These are phyloP conservation scores for Mesorhabditis belari DNA, from an alignment of 2,888 invertebrate species.

Conservation along the genomic window DNA sequence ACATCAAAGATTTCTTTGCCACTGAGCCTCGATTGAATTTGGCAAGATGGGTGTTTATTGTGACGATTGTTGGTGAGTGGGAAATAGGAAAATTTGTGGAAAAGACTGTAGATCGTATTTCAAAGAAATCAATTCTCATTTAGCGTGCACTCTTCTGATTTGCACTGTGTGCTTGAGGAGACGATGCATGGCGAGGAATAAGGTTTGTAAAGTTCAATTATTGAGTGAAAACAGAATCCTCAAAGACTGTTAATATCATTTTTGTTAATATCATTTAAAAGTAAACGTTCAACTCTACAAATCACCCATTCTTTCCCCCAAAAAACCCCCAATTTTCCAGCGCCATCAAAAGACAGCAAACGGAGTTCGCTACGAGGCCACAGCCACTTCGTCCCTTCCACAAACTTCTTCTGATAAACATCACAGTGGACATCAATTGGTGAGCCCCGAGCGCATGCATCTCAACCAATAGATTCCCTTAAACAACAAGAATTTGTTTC, in stretches of 20 bases:
- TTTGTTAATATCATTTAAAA: too few relatives aligned
- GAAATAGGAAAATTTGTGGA: not conserved
- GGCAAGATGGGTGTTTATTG: constrained; percentile 5
- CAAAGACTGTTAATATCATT: too few relatives aligned
- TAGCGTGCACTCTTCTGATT: not conserved
- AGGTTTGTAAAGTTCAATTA: too few relatives aligned
- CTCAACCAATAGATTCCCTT: not conserved
- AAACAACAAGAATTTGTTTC: too few relatives aligned
- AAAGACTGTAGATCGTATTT: not conserved
- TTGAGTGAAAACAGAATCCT: too few relatives aligned
- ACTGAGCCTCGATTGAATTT: not conserved
- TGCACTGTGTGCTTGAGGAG: not conserved
- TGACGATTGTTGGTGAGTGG: constrained; percentile 3
- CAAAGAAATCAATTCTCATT: too few relatives aligned
- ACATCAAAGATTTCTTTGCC: not conserved
- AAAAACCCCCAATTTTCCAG: not conserved
- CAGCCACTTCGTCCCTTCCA: not conserved
- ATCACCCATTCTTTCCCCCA: too few relatives aligned
- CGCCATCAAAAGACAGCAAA: not conserved
- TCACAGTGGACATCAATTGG: too few relatives aligned
- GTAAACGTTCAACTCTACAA: too few relatives aligned
- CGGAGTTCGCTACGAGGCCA: not conserved
- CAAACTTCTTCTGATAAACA: too few relatives aligned
- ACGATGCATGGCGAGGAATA: not conserved
- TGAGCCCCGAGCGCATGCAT: not conserved